Base-by-base conservation (phyloP, 92 coral and sea anemone genomes). In the Epizoanthus stellaris region DNA sequence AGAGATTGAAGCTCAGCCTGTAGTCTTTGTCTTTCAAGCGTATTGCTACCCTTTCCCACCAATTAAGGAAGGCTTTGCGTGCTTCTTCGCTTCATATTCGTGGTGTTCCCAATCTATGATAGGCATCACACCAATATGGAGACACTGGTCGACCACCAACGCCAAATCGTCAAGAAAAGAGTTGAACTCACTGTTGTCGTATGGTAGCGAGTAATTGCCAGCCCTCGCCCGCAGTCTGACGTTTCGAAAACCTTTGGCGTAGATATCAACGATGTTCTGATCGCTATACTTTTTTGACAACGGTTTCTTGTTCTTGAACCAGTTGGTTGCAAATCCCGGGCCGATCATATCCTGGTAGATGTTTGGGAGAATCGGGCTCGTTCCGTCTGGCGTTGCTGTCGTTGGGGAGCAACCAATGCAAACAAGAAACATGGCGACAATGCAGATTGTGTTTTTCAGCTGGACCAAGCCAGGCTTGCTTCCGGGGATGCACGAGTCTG, bases 91-190 rank as follows among this genome's bases (percentile, higher is more conserved):
- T 68, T 93, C 95, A 0, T 88, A 88, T 15, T 85, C 53, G 67
- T 92, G 95, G 71, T 92, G 85, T 42, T 87, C 85, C 93, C 95
- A 92, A 1, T 93, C 84, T 38, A 93, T 88, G 63, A 93, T 88
- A 4, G 95, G 95, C 3, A 62, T 73, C 10, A 93, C 88, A 5
- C 85, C 84, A 20, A 52, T 69, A 14, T 63, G 62, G 0, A 93
- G 73, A 67, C 96, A 93, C 25, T 91, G 74, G 20, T 88, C 91
- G 9, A 93, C 91, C 23, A 88, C 96, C 2, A 47, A 56, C 21
- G 83, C 73, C 62, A 91, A 47, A 19, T 76, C 86, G 12, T 80
- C 74, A 13, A 88, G 88, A 67, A 91, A 91, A 83, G 43, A 52
- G 2, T 39, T 13, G 67, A 92, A 92, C 15, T 68, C 70, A 13